Evolutionary conservation across 1,140 invertebrate species (phyloP), one percentile per base, ranked within the genome.

Genomic region (Drosophila fuyamai): DNA sequence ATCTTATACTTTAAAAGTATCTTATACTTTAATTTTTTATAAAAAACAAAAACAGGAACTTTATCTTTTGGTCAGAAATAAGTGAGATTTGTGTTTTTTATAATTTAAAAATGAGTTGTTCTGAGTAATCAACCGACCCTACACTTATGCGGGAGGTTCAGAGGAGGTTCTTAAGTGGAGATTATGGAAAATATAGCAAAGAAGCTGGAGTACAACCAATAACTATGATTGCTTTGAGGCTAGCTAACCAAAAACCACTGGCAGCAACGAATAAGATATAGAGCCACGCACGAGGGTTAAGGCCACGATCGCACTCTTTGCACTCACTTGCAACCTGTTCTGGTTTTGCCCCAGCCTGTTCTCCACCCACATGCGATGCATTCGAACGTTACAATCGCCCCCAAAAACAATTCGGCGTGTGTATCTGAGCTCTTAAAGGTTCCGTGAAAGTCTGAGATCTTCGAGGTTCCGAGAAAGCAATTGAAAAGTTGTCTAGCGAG

Each of bases 241-340:
- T 13, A 12, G 1, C 9, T 47, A 44, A 4, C 43, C 2, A 10
- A 10, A 18, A 18, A 10, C 8, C 5, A 7, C 6, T 29, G 0
- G 5, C 29, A 29, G 18, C 27, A 29, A 10, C 7, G 0, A 4
- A n/a, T 43, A 55, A 9, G 9, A 8, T 32, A 32, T 7, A 32
- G 29, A 32, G 29, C 29, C 53, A 62, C 53, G 48, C 59, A 65
- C 7, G 27, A 70, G 61, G 47, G 38, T 46, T 65, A 51, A 51
- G 51, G 44, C 51, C 67, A 71, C 68, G 67, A 41, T 40, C n/a
- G 8, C 68, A 71, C 68, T 58, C 18, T 32, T 32, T 32, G n/a
- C 68, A 71, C 68, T 71, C 38, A 71, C 68, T 71, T 47, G 68
- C 68, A 71, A 71, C 65, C 65, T 57, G 68, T 72, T 72, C 68